Evolutionary conservation across 2,888 invertebrate genomes (phyloP), one percentile per base, ranked within the genome.

Genomic region (Hedychridium roseum): DNA sequence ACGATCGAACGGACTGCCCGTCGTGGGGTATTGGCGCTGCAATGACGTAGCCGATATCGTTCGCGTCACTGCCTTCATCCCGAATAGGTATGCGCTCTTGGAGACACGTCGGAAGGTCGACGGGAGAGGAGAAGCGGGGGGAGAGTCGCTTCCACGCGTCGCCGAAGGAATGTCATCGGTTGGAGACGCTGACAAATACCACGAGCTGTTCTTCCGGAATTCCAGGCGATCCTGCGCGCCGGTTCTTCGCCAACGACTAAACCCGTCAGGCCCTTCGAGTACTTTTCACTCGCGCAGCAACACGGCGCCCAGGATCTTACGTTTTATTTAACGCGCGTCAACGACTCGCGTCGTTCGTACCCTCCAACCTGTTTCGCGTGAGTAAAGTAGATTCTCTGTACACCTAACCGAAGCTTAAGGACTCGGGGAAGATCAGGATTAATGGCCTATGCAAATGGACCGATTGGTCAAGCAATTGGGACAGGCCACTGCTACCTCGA

Each of bases 131-230:
- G 14, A 12, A 11, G 9, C 17, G 12, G 35, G 4, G 15, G 15
- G 35, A 35, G 18, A 20, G 23, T 14, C 21, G 21, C 3, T 12
- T 11, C 3, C 23, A 7, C 12, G 36, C 11, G n/a, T 5, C 17
- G 30, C 15, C 38, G 20, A 23, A 11, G 53, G 39, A 50, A 53
- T 50, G 50, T 45, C 45, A 45, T 45, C 45, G 39, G 15, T 6
- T 16, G 17, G 31, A 31, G 45, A 45, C 45, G 48, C 42, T 18
- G 35, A 32, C 36, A 31, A 44, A 43, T 41, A 45, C 36, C 39
- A 26, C 37, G 28, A 42, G 44, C 27, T 45, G 43, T 42, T 43
- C 52, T 45, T 52, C 38, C 34, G 37, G 34, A 41, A 49, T 44
- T 34, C 40, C 37, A 32, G 16, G 35, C 31, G 21, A 41, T 34